Evolutionary conservation across 2,888 invertebrate species (phyloP), one percentile per base, ranked within the genome.

Genomic region (Rutpela maculata): DNA sequence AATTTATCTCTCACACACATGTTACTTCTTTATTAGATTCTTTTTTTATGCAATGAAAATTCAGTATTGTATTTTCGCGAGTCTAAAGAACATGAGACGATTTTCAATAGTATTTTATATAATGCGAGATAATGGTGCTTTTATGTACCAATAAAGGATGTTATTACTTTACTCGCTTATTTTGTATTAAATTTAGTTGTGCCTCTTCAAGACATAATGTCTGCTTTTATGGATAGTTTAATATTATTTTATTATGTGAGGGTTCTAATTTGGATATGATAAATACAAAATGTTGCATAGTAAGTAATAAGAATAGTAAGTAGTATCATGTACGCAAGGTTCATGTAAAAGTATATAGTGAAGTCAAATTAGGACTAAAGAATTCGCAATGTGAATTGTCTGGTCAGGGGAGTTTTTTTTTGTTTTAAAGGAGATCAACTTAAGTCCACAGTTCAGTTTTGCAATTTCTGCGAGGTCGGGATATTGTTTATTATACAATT

Each of bases 1-100:
- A 57, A 74, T 66, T 74, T 74, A 55, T 74, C 19, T 56, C 56
- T 35, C 43, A 15, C 65, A 66, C 73, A 65, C 22, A 22, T 67
- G 67, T 31, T 26, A 19, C 55, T 67, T 55, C 56, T 26, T 22
- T n/a, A 67, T 67, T 67, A 67, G 26, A 31, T 55, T 26, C 22
- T 26, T 55, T 67, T 18, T 55, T 67, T 66, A 18, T 50, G 22
- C 15, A 66, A 66, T 43, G 11, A 66, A 66, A 50, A 50, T 17
- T 50, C 55, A 50, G 22, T 22, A 15, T 66, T 62, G 62, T n/a
- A 26, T 26, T 26, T 31, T 43, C 7, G 43, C 12, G 15, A 12
- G 12, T 15, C 2, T 50, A n/a, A 31, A 31, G 10, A 2, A 50
- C 55, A 67, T 50, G 12, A 17, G n/a, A 31, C 26, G 18, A 12